phyloP scores from a whole-genome alignment of 2,113 vertebrate species.

The Bagarius yarrelli region DNA sequence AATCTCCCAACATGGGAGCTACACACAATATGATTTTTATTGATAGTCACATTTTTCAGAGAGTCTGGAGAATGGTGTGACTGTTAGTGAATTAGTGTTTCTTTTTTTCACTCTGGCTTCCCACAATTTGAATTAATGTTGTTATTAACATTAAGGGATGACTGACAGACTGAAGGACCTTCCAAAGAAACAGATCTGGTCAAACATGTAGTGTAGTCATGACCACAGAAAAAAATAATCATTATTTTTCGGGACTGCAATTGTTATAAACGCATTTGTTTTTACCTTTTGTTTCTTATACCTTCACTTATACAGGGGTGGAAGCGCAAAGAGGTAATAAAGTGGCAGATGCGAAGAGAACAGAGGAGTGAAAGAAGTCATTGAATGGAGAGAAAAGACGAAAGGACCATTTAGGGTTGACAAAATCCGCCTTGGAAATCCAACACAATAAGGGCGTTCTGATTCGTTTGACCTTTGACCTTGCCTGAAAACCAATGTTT shows the following conservation, averaged over 20 bases:
- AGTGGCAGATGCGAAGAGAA: background rate
- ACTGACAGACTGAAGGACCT: background rate
- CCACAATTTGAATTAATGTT: background rate
- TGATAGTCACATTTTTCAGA: constrained; percentile 1
- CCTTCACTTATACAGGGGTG: background rate
- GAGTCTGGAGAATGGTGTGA: background rate
- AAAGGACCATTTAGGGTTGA: background rate
- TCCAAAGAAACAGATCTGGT: background rate
- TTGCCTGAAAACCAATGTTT: background rate
- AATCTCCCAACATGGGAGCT: constrained; percentile 13
- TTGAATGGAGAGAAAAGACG: background rate
- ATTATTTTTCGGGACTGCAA: background rate
- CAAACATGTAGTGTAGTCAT: background rate
- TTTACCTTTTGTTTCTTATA: background rate
- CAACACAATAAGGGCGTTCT: constrained; percentile 62
- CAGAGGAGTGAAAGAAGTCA: constrained; percentile 8
- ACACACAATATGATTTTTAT: constrained; percentile 21
- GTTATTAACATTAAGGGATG: background rate
- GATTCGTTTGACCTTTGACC: constrained; percentile 49
- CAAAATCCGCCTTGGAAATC: constrained; percentile 48
- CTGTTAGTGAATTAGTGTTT: background rate
- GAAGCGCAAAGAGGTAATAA: background rate
- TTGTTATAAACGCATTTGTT: background rate
- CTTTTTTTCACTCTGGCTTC: background rate
- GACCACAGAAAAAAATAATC: background rate